Base-by-base conservation (phyloP, 64 coral and sea anemone genomes). In the Pachyseris speciosa region DNA sequence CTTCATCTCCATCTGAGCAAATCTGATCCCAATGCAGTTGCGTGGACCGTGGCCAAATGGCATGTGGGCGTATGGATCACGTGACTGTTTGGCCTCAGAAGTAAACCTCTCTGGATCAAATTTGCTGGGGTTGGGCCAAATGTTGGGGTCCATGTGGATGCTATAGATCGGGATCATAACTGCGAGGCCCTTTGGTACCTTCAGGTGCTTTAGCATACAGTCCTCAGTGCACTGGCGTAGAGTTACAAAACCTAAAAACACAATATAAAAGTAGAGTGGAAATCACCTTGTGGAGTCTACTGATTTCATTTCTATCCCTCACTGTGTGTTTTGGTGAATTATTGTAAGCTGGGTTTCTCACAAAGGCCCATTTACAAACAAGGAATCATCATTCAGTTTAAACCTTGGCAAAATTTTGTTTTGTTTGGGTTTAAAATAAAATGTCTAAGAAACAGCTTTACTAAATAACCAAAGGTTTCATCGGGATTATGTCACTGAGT, bases 31-130 rank as follows among this genome's bases (percentile, higher is more conserved):
- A 9, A 84, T 38, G n/a, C 80, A 84, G 80, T 84, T 84, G 22
- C 51, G 49, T 4, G 80, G 80, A 27, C 80, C 80, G 20, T 57
- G 50, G 80, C 80, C 58, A 25, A 55, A 84, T 55, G 80, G 80
- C 38, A 66, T 34, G 58, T 63, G 67, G 9, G 37, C 57, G 27
- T 66, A 84, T 3, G 34, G 58, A n/a, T 65, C 55, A 38, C 80
- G 55, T 59, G 50, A 63, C n/a, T 84, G 50, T 38, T 84, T 84
- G 22, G 50, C 80, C 42, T 84, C 58, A 28, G 60, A 26, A 4
- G 51, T 64, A 59, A 84, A 84, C 60, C 80, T 59, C 36, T 84
- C 80, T 19, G 80, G 80, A 32, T 84, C 60, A 24, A 84, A 84
- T 58, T 43, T 84, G 3, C 67, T 31, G 15, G 60, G 60, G n/a